Evolutionary conservation across 2,888 invertebrate genomes (phyloP), one percentile per base, ranked within the genome.

Genomic region (Harpalus rufipes): DNA sequence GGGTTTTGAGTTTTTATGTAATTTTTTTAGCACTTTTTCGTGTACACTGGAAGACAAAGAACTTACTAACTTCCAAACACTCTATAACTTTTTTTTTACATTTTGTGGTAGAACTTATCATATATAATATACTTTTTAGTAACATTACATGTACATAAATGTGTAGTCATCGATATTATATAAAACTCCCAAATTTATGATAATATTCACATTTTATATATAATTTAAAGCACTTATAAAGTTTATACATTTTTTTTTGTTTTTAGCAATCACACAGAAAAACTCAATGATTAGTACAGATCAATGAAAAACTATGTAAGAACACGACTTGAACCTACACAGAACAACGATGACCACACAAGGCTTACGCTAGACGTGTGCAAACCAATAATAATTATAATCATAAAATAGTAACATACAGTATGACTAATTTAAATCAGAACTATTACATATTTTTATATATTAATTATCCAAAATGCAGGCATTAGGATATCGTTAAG

Each of bases 41-140:
- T 90, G 90, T 89, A 85, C 88, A 89, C 87, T 90, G 90, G 90
- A 90, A 90, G 90, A 89, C 89, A 89, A 88, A 88, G 87, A 86
- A 87, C 87, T 87, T 86, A 87, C 88, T 88, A 88, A 89, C 88
- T 89, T 89, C 89, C 89, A 88, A 89, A 89, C 89, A 89, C 89
- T 87, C 87, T 88, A 88, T 89, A 89, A 61, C 39, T 79, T 83
- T 76, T 76, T 78, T 84, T 84, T 84, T 84, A 78, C 78, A 84
- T 84, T 80, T 83, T 84, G 61, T 84, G 44, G 72, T 72, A 82
- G 82, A 82, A 82, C 82, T 82, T 84, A 84, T 76, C 41, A 78
- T 83, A 83, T 83, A 83, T 58, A 74, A 68, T 72, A 74, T 61
- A 83, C 59, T 41, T 84, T 72, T 84, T 76, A 84, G 76, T 78